Conservation (phyloP, 2,113 vertebrate species). For the Thunnus maccoyii region DNA sequence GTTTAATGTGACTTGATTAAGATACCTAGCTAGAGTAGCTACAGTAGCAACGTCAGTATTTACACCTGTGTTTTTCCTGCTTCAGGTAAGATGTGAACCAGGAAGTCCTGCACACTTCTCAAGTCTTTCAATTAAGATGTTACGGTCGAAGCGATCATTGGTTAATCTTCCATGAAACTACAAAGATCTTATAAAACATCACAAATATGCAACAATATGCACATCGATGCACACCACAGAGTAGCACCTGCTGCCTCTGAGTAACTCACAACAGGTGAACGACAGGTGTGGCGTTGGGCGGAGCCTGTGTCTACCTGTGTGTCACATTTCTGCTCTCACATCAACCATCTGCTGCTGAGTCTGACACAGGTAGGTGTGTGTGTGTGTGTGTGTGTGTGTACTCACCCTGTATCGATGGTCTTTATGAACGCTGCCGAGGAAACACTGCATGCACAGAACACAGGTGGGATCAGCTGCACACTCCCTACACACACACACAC, state of each 20-base stretch:
- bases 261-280: background rate
- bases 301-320: background rate
- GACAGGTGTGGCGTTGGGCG: background rate
- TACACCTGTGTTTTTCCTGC: too few relatives aligned
- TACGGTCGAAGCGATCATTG: too few relatives aligned
- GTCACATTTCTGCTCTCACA: slow-evolving; percentile 13
- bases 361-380: background rate
- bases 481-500: slow-evolving; percentile 83
- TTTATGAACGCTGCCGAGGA: slow-evolving; percentile 95
- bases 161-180: too few relatives aligned
- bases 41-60: too few relatives aligned
- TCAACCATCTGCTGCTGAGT: background rate
- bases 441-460: slow-evolving; percentile 99
- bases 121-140: too few relatives aligned
- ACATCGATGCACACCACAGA: background rate
- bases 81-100: too few relatives aligned
- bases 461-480: slow-evolving; percentile 98
- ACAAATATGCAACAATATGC: background rate
- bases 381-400: background rate
- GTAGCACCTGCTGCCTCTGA: background rate
- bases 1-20: too few relatives aligned
- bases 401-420: slow-evolving; percentile 97
- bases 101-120: too few relatives aligned
- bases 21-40: too few relatives aligned
- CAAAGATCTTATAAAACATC: background rate